phyloP scores from a whole-genome alignment of 2,888 invertebrate genomes.

The Argynnis bischoffii region DNA sequence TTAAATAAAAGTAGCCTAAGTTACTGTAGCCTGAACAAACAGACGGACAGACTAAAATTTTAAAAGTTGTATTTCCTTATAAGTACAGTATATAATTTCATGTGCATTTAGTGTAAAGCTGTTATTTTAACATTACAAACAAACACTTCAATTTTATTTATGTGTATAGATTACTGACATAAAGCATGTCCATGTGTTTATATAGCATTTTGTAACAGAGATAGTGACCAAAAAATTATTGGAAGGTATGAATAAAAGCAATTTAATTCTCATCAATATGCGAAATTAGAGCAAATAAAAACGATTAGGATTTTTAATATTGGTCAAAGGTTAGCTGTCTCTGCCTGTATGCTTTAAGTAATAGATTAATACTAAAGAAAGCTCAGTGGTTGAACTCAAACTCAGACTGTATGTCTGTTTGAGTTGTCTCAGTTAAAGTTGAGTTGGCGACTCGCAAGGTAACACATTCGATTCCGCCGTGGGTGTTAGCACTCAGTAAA shows the following conservation, averaged over 20 bases:
- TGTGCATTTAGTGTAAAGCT: no score
- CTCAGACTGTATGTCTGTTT: background rate
- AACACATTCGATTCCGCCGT: background rate
- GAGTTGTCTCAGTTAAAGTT: background rate
- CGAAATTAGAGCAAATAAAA: background rate
- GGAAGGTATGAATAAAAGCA: background rate
- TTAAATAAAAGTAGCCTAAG: no score
- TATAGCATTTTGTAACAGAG: constrained; percentile 8
- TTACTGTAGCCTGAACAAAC: no score
- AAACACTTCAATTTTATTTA: no score
- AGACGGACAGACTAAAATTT: background rate
- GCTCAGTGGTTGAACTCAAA: no score
- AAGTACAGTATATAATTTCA: no score
- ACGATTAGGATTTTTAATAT: background rate
- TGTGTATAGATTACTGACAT: no score
- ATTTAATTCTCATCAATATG: background rate
- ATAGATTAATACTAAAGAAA: background rate
- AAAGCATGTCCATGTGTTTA: constrained; percentile 8
- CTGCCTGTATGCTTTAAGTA: constrained; percentile 12
- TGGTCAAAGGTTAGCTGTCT: constrained; percentile 5
- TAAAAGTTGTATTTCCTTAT: background rate
- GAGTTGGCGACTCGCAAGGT: background rate
- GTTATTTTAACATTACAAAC: no score
- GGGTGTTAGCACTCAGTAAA: constrained; percentile 4
- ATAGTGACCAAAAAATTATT: background rate